Base-by-base conservation (phyloP, 2,888 invertebrate species). In the Criorhina ranunculi region DNA sequence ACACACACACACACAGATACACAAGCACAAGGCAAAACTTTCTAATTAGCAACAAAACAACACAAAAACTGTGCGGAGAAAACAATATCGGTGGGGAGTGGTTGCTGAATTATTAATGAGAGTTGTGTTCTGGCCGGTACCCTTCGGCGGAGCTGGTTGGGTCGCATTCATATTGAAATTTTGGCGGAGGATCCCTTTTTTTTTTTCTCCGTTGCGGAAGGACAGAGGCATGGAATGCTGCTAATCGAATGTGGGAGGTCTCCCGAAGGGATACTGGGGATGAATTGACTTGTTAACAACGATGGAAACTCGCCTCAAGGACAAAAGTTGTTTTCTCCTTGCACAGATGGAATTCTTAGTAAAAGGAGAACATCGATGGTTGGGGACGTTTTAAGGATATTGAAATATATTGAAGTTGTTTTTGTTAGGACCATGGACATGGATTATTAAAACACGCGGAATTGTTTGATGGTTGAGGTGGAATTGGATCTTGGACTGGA, bases 71-170 rank as follows among this genome's bases (percentile, higher is more conserved):
- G 8, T 42, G 7, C 7, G 19, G 8, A 29, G n/a, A 24, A 9
- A n/a, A 24, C 5, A 11, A 11, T 0, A 44, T 7, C 15, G 8
- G 4, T 0, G 17, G 2, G 37, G 55, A 46, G n/a, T 46, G 15
- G 42, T 40, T 12, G 3, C 9, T 67, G 35, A 77, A 69, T 69
- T 35, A 59, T 53, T 67, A 67, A 67, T 35, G 59, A 60, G 44
- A 15, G n/a, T 19, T 24, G 17, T 67, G 35, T 59, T 59, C 12
- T 29, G 12, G 17, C 24, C 19, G 9, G 4, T 37, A n/a, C n/a
- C 57, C 49, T 37, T 19, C n/a, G 19, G 75, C 29, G 12, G n/a
- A 15, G 5, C 1, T 17, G 35, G n/a, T 29, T 35, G 51, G 33
- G 46, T 24, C 37, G 6, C 12, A 37, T 49, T 37, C 17, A 49